Conservation (phyloP, 53 echinoderm and acorn worm genomes). For the Echinometra lucunter region DNA sequence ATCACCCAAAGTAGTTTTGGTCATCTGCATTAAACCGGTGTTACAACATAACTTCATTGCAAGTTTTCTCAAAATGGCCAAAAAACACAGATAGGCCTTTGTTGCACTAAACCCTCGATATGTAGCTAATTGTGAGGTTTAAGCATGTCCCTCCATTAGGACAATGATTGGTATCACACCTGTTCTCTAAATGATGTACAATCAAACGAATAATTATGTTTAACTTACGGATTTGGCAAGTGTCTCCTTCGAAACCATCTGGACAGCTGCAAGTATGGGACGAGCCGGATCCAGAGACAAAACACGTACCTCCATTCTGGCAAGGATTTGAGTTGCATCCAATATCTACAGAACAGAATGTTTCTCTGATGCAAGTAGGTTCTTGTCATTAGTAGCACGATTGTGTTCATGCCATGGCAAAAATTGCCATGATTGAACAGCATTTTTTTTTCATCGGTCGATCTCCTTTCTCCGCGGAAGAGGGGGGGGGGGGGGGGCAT, state of each 20-base stretch:
- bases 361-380: neutral
- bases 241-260: neutral
- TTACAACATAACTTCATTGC: too few relatives aligned
- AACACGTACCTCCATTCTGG: conserved; percentile 19
- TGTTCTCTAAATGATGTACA: neutral
- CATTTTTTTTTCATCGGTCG: too few relatives aligned
- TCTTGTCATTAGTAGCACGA: too few relatives aligned
- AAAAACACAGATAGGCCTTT: too few relatives aligned
- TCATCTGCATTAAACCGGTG: too few relatives aligned
- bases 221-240: neutral
- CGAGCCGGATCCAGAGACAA: neutral
- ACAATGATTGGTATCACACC: neutral
- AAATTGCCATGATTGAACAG: too few relatives aligned
- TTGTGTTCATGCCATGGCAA: too few relatives aligned
- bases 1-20: too few relatives aligned
- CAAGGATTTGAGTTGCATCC: conserved; percentile 43
- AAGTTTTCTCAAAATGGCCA: too few relatives aligned
- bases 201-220: neutral
- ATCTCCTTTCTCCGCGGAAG: too few relatives aligned
- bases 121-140: neutral
- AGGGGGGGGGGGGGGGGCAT: too few relatives aligned
- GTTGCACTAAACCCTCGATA: too few relatives aligned
- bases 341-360: neutral
- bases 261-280: neutral
- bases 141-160: neutral